Evolutionary conservation across 2,888 invertebrate genomes (phyloP), one percentile per base, ranked within the genome.

Genomic region (Agelastica alni): DNA sequence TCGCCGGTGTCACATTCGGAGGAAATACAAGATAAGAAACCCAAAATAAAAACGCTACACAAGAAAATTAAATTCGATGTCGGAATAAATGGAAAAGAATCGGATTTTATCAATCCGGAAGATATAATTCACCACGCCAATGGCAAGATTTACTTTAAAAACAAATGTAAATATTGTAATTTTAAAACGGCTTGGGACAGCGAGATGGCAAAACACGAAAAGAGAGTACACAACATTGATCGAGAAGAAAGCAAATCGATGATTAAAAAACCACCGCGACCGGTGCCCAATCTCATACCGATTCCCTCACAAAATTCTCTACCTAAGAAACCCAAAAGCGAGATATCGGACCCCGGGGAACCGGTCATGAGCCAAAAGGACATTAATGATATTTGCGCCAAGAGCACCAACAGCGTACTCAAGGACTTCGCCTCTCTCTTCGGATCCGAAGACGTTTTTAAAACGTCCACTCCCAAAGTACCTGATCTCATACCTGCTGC

Each of bases 231-330:
- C 70, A 76, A 74, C 58, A 71, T 77, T 58, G 74, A 74, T 55
- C 70, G 75, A 59, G 67, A 56, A 62, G 72, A 60, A 64, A 69
- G 16, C 60, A 58, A 47, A 36, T 48, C 56, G 30, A 58, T 54
- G 58, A 57, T 54, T 26, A 69, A 69, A 62, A 80, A 79, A 65
- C 68, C 75, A 41, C 77, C 83, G 7, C 79, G 88, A 46, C 89
- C 89, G 0, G 83, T 89, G 62, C 89, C 89, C 43, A 89, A 88
- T 73, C 80, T 90, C 37, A 89, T 90, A 71, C 89, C 89, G 3
- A 82, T 90, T 46, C 70, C 70, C 1, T 56, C 80, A 17, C n/a
- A 81, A 87, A 51, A 62, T 59, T 16, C 61, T 78, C 17, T 80
- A 79, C 32, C 56, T 9, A 60, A 57, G 18, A 30, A 43, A 17